Percentiles rank a stretch among this genome's conserved stretches.
Evolutionary conservation across 2,113 vertebrate species (phyloP).

Genomic region (Acrocephalus arundinaceus): DNA sequence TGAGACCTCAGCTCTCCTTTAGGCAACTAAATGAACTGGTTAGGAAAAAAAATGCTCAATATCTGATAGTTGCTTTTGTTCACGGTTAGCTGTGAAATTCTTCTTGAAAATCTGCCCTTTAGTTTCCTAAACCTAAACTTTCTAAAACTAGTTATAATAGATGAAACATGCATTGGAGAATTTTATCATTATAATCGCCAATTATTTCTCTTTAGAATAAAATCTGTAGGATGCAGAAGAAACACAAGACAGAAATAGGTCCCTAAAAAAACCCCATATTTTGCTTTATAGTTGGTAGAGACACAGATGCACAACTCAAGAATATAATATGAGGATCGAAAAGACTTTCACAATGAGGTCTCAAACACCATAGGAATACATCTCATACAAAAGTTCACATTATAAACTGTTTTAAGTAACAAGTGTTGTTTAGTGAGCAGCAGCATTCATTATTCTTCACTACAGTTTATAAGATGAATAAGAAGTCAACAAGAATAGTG

Average conservation of each 20-base stretch:
- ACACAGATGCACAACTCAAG: neutral
- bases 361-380: neutral
- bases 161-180: neutral
- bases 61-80: neutral
- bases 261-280: neutral
- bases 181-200: neutral
- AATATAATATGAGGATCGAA: neutral
- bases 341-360: neutral
- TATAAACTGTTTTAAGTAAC: neutral
- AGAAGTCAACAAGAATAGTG: neutral
- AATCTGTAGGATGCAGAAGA: neutral
- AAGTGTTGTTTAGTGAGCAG: neutral
- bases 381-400: neutral
- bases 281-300: neutral
- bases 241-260: neutral
- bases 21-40: neutral
- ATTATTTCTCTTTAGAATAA: neutral
- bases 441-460: neutral
- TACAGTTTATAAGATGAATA: neutral
- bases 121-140: neutral
- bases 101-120: neutral
- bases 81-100: neutral
- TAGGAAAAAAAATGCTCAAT: neutral
- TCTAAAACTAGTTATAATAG: neutral
- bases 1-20: neutral